Conservation (phyloP, 2,888 invertebrate genomes). For the Oegoconia quadripuncta region DNA sequence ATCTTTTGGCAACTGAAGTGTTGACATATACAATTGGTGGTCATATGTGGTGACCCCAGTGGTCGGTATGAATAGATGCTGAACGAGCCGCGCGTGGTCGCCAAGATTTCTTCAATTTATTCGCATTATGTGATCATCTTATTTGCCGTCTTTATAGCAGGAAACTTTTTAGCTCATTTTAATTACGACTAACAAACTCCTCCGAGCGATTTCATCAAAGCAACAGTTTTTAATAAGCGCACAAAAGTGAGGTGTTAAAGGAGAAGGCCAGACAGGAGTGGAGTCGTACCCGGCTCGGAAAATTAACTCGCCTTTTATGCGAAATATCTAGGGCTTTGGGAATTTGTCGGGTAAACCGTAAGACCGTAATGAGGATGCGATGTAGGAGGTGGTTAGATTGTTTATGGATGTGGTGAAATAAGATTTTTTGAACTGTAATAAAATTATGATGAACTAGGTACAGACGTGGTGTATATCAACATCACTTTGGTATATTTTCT, state of each 20-base stretch:
- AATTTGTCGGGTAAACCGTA: slow-evolving; percentile 45
- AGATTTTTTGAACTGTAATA: not conserved
- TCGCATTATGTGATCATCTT: no score
- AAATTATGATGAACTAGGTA: no score
- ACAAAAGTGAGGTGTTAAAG: slow-evolving; percentile 18
- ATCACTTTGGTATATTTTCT: no score
- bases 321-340: slow-evolving; percentile 40
- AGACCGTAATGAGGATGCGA: slow-evolving; percentile 37
- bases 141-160: no score
- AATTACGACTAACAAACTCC: not conserved
- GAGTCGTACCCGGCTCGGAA: slow-evolving; percentile 19
- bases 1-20: no score
- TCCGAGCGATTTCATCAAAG: slow-evolving; percentile 4
- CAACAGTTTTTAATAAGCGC: slow-evolving; percentile 16
- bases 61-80: no score
- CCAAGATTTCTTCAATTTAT: no score
- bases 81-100: no score
- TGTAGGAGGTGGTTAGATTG: slow-evolving; percentile 2
- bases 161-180: no score
- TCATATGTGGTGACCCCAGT: no score
- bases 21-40: no score
- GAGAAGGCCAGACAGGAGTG: slow-evolving; percentile 3
- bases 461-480: no score
- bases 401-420: slow-evolving; percentile 5
- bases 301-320: slow-evolving; percentile 43